A percentile compares a stretch with the other conserved stretches of the same genome.
phyloP scores from a whole-genome alignment of 1,140 invertebrate species.

The Mya arenaria region DNA sequence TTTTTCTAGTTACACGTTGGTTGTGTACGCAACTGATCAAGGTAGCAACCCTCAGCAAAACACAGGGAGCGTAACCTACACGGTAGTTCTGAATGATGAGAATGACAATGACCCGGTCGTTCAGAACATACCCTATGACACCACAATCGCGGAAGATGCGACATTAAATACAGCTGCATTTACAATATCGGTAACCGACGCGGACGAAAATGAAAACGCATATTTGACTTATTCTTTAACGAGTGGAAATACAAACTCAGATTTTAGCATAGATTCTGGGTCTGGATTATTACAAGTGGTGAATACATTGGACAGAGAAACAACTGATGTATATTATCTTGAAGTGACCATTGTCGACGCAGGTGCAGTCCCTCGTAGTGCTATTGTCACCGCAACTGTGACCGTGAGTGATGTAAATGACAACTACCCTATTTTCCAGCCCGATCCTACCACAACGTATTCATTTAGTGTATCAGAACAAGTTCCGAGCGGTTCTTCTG shows the following conservation, averaged over 20 bases:
- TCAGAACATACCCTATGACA: constrained; percentile 59
- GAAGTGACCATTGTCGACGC: constrained; percentile 61
- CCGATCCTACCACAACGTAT: constrained; percentile 32
- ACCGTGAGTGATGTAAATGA: constrained; percentile 71
- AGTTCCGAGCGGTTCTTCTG: constrained; percentile 16
- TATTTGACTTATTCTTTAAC: constrained; percentile 63
- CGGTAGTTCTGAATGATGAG: constrained; percentile 63
- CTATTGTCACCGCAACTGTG: constrained; percentile 57
- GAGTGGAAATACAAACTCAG: constrained; percentile 61
- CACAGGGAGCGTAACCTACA: constrained; percentile 65
- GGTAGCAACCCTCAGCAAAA: constrained; percentile 36
- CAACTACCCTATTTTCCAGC: constrained; percentile 60
- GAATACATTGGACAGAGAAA: constrained; percentile 65
- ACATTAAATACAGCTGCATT: constrained; percentile 61
- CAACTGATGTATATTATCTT: constrained; percentile 52
- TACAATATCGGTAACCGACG: constrained; percentile 64
- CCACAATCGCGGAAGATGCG: constrained; percentile 63
- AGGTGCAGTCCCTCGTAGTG: constrained; percentile 43
- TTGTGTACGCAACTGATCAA: constrained; percentile 61
- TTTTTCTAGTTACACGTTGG: constrained; percentile 58
- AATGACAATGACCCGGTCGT: constrained; percentile 67
- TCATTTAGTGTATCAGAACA: constrained; percentile 57
- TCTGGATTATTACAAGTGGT: constrained; percentile 65
- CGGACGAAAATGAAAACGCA: constrained; percentile 64
- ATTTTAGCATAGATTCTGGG: constrained; percentile 61